phyloP scores from a whole-genome alignment of 1,140 invertebrate genomes.

The Drosophila kikkawai region DNA sequence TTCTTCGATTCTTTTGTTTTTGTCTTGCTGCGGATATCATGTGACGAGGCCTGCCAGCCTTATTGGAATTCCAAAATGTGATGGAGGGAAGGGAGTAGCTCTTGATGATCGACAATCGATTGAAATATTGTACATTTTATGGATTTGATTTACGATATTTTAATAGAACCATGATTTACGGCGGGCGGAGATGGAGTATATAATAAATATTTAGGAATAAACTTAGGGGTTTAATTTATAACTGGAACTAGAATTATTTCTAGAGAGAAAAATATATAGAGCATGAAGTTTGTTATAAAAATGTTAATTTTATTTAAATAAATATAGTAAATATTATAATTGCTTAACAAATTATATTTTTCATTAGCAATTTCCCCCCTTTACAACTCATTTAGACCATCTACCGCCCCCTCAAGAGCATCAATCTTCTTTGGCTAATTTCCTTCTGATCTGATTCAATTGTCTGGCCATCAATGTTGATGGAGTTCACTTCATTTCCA shows the following conservation, averaged over 20 bases:
- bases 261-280: accelerated
- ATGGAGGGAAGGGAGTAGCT: slow-evolving; percentile 9
- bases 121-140: slow-evolving; percentile 35
- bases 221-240: too few relatives aligned
- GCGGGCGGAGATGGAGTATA: not conserved
- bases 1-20: slow-evolving; percentile 41
- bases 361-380: not conserved
- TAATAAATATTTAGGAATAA: too few relatives aligned
- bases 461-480: slow-evolving; percentile 20
- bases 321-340: not conserved
- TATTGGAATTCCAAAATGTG: slow-evolving; percentile 27
- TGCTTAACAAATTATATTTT: not conserved
- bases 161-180: slow-evolving; percentile 41
- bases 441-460: slow-evolving; percentile 15
- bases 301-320: too few relatives aligned
- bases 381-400: slow-evolving; percentile 13
- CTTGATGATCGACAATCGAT: slow-evolving; percentile 24
- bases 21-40: slow-evolving; percentile 39
- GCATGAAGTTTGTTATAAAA: not conserved
- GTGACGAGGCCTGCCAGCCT: slow-evolving; percentile 25
- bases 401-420: not conserved
- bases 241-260: not conserved
- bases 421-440: slow-evolving; percentile 32
- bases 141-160: slow-evolving; percentile 43
- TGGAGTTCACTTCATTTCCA: slow-evolving; percentile 61